phyloP scores from a whole-genome alignment of 2,113 vertebrate genomes.

The Mirounga angustirostris region DNA sequence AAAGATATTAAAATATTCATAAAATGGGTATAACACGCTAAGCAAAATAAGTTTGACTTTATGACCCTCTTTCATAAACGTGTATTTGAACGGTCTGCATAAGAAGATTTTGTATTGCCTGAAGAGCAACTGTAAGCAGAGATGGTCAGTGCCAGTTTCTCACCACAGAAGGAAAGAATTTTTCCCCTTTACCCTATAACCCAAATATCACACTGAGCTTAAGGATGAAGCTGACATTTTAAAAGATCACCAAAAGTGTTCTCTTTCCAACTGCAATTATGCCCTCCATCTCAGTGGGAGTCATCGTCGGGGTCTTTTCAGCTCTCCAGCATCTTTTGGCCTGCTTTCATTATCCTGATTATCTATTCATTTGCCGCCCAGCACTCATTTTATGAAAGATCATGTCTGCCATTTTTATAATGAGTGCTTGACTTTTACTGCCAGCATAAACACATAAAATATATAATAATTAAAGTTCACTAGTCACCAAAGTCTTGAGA shows the following conservation, averaged over 20 bases:
- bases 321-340: constrained; percentile 48
- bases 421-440: constrained; percentile 87
- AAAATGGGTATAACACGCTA: not conserved
- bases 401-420: constrained; percentile 84
- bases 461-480: constrained; percentile 84
- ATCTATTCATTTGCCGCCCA: constrained; percentile 78
- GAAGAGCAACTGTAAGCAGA: constrained; percentile 52
- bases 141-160: constrained; percentile 73
- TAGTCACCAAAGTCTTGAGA: constrained; percentile 82
- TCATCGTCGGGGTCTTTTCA: constrained; percentile 69
- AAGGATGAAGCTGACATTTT: constrained; percentile 88
- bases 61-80: constrained; percentile 23
- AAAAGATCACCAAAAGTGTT: constrained; percentile 86
- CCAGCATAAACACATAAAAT: constrained; percentile 83
- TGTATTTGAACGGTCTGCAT: not conserved
- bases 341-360: constrained; percentile 84
- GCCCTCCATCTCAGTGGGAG: constrained; percentile 77
- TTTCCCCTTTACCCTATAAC: constrained; percentile 78
- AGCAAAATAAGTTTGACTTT: constrained; percentile 60
- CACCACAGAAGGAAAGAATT: constrained; percentile 69
- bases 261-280: constrained; percentile 82
- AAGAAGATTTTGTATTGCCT: constrained; percentile 50
- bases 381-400: constrained; percentile 84
- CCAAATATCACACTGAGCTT: constrained; percentile 87
- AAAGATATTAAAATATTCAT: constrained; percentile 49